A percentile compares a stretch with the other conserved stretches of the same genome.
These are phyloP conservation scores for Ctenopoma kingsleyae DNA, from an alignment of 2,797 vertebrate species.

Conservation along the genomic window DNA sequence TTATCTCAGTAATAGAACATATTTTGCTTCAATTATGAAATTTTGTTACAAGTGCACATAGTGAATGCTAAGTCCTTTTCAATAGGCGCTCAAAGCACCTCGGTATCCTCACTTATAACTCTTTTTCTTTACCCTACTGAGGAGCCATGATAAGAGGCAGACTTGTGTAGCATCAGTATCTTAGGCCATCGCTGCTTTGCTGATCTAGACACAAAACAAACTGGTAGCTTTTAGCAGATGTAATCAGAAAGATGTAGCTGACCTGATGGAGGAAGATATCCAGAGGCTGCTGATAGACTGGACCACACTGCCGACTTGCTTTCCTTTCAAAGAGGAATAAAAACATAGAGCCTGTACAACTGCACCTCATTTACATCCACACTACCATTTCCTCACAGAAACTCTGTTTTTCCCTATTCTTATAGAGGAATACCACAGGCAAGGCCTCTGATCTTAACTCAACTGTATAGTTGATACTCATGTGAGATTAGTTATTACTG, in stretches of 20 bases:
- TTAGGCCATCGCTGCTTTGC: conserved; percentile 67
- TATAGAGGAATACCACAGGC: background rate
- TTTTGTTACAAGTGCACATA: conserved; percentile 27
- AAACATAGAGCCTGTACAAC: conserved; percentile 26
- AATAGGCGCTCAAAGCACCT: conserved; percentile 22
- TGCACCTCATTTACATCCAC: conserved; percentile 6
- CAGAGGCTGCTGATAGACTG: conserved; percentile 46
- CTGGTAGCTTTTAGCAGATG: conserved; percentile 80
- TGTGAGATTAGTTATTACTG: too few species aligned
- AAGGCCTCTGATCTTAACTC: background rate
- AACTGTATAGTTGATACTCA: too few species aligned
- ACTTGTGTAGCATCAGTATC: conserved; percentile 71
- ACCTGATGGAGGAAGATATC: conserved; percentile 71
- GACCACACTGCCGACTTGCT: conserved; percentile 49
- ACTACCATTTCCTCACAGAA: background rate
- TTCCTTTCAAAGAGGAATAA: conserved; percentile 43
- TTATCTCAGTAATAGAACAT: conserved; percentile 63
- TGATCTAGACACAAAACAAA: conserved; percentile 81
- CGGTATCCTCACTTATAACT: conserved; percentile 24
- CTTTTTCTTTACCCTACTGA: conserved; percentile 29
- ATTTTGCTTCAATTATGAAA: conserved; percentile 52
- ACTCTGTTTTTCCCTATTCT: background rate
- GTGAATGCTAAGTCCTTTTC: conserved; percentile 57
- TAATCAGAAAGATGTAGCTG: conserved; percentile 78
- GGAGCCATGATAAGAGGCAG: conserved; percentile 68